These are phyloP conservation scores for Menidia beryllina DNA, from an alignment of 2,113 vertebrate genomes.

Conservation along the genomic window DNA sequence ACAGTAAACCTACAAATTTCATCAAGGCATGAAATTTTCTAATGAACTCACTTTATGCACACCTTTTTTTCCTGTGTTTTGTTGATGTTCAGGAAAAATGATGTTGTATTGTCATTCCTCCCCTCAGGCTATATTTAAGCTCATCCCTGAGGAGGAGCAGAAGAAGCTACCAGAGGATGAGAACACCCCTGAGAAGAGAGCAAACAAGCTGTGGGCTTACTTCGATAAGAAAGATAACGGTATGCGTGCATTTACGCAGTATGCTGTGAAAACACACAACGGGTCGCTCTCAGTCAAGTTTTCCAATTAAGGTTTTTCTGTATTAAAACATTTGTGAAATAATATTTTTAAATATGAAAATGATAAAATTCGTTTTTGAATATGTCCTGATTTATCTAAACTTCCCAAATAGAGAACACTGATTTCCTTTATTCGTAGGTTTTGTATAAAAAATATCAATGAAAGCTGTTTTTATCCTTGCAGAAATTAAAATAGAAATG, in stretches of 20 bases:
- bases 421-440: too few species aligned
- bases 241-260: conserved; percentile 50
- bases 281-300: background rate
- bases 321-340: too few species aligned
- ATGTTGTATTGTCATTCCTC: conserved; percentile 32
- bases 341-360: too few species aligned
- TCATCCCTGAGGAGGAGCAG: conserved; percentile 88
- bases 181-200: conserved; percentile 89
- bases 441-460: too few species aligned
- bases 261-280: background rate
- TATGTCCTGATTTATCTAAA: background rate
- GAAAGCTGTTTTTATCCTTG: too few species aligned
- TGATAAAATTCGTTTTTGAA: background rate
- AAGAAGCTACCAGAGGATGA: conserved; percentile 85
- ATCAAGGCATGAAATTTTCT: too few species aligned
- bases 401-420: background rate
- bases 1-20: too few species aligned
- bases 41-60: too few species aligned
- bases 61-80: conserved; percentile 1
- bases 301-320: background rate
- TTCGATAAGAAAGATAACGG: conserved; percentile 89
- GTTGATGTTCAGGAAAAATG: conserved; percentile 5
- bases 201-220: conserved; percentile 88
- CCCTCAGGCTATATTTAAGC: conserved; percentile 89
- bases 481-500: too few species aligned